A percentile compares a stretch with the other conserved stretches of the same genome.
These are phyloP conservation scores for Macrochelys suwanniensis DNA, from an alignment of 2,797 vertebrate species.

Conservation along the genomic window DNA sequence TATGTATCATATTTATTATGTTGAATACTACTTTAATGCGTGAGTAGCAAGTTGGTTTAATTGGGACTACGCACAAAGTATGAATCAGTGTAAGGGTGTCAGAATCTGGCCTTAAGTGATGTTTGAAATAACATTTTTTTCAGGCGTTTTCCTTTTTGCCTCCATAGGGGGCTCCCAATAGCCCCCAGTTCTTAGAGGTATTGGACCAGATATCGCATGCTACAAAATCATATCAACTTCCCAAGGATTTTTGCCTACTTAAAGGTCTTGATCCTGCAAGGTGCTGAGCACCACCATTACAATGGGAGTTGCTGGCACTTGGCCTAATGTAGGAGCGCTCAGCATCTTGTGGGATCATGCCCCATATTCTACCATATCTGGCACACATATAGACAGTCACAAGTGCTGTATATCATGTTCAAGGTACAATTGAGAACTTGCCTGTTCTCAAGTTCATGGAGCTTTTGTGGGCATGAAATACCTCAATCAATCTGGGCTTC, in stretches of 20 bases:
- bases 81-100: fast-evolving
- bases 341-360: not conserved
- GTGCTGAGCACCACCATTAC: not conserved
- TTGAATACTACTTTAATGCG: not conserved
- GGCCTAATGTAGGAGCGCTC: not conserved
- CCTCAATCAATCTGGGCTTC: not conserved
- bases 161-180: not conserved
- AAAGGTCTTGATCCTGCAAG: not conserved
- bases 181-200: not conserved
- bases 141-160: not conserved
- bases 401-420: not conserved
- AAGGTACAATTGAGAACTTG: not conserved
- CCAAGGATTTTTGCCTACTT: not conserved
- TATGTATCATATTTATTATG: not conserved
- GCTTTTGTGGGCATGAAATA: not conserved
- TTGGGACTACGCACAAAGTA: not conserved
- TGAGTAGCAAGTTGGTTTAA: conserved; percentile 4
- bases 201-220: not conserved
- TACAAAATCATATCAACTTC: not conserved
- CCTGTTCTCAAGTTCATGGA: not conserved
- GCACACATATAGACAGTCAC: not conserved
- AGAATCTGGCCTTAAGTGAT: not conserved
- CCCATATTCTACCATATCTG: not conserved
- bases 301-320: not conserved
- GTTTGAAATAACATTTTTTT: not conserved